Conservation (phyloP, 2,888 invertebrate genomes). For the Drosophila leonis region DNA sequence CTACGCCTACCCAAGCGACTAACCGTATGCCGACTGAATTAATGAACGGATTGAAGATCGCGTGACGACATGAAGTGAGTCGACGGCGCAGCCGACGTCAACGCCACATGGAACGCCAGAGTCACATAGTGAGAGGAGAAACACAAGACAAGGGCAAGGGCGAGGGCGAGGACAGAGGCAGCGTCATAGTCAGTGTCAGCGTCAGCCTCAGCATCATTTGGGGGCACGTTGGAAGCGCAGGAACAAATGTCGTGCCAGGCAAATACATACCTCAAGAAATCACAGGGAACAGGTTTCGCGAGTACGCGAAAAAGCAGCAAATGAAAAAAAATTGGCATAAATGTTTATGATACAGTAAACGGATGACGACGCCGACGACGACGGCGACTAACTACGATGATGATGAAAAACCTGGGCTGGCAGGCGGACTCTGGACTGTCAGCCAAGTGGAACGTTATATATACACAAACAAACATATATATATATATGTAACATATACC, state of each 20-base stretch:
- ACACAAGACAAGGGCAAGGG: neutral
- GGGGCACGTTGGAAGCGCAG: constrained; percentile 54
- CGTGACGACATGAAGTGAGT: constrained; percentile 78
- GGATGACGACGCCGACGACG: constrained; percentile 59
- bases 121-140: constrained; percentile 19
- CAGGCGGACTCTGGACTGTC: constrained; percentile 31
- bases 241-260: constrained; percentile 79
- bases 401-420: constrained; percentile 59
- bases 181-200: constrained; percentile 26
- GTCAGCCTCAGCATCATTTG: constrained; percentile 35
- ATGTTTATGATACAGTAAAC: constrained; percentile 80
- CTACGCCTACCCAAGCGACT: constrained; percentile 74
- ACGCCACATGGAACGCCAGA: constrained; percentile 39
- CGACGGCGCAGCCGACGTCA: constrained; percentile 36
- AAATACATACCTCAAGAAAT: constrained; percentile 72
- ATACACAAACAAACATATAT: constrained; percentile 15
- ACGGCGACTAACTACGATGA: constrained; percentile 45
- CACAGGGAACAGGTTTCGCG: constrained; percentile 68
- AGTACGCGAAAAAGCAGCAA: constrained; percentile 34
- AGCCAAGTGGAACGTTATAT: constrained; percentile 73
- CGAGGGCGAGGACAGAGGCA: constrained; percentile 17
- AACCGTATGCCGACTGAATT: constrained; percentile 78
- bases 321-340: constrained; percentile 64
- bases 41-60: constrained; percentile 78
- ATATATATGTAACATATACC: constrained; percentile 18